Conservation (phyloP, 2,113 vertebrate species). For the Lasiurus borealis region DNA sequence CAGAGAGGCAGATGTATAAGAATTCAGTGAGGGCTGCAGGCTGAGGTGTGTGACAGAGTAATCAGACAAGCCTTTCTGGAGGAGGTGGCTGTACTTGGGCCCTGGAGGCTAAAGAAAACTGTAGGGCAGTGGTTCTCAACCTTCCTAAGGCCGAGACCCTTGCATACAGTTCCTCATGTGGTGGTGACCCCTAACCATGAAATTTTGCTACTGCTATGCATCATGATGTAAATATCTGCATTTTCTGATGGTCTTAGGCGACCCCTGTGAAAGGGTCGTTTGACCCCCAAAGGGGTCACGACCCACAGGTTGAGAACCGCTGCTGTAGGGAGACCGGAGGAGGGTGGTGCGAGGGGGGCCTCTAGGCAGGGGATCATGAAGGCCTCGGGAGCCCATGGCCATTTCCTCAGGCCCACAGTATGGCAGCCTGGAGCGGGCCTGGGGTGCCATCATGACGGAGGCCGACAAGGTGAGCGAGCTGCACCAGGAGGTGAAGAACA, state of each 20-base stretch:
- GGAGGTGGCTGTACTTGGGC: neutral
- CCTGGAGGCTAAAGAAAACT: neutral
- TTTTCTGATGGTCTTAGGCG: too few species aligned
- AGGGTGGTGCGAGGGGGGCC: neutral
- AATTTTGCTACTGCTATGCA: too few species aligned
- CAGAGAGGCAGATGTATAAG: neutral
- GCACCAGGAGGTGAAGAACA: conserved; percentile 98
- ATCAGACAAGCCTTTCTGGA: neutral
- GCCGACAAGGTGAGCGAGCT: conserved; percentile 97
- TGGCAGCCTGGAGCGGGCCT: conserved; percentile 96
- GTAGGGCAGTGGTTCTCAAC: too few species aligned
- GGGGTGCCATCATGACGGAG: conserved; percentile 96
- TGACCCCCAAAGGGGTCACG: too few species aligned
- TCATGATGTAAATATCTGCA: too few species aligned
- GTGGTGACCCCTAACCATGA: too few species aligned
- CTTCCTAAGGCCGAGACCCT: too few species aligned
- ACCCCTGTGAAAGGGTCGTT: too few species aligned
- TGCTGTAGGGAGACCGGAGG: neutral
- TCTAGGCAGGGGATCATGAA: too few species aligned
- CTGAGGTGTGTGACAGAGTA: neutral
- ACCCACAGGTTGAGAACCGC: too few species aligned
- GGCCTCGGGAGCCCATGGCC: neutral
- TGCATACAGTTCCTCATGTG: too few species aligned
- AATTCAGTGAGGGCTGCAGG: neutral
- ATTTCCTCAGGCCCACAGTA: conserved; percentile 95